Base-by-base conservation (phyloP, 1,140 invertebrate genomes). In the Neodiprion lecontei region DNA sequence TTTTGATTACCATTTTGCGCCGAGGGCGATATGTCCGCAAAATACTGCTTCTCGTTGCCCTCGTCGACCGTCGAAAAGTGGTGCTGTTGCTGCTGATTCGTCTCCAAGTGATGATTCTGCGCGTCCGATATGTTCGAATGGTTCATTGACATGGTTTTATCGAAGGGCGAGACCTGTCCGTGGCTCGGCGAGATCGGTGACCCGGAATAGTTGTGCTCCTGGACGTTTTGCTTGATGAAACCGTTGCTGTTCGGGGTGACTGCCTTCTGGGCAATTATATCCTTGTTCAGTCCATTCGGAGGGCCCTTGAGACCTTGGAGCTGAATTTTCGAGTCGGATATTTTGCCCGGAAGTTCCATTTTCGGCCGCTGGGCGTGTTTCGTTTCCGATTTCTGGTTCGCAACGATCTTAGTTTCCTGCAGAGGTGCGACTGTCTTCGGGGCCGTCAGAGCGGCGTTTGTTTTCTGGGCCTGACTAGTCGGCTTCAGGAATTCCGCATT, bases 321-420 rank as follows among this genome's bases (percentile, higher is more conserved):
- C 11, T 84, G 76, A 28, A 81, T 74, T 75, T 82, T 86, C 7
- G 80, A 10, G 69, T 87, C 86, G 10, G 79, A n/a, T 73, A 85
- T 81, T 50, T 86, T 86, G 8, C 79, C 81, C 7, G 84, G 82
- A 49, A 87, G 76, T 48, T 87, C 86, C 79, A 82, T 84, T 72
- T 85, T 87, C n/a, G 80, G 77, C 75, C 84, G 81, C 17, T 81
- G 79, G 67, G 80, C 76, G 17, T 75, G 73, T 69, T 83, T 84
- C 7, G 40, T 47, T 1, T 86, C 84, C 69, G 76, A 80, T 49
- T 76, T 84, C 1, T 66, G 21, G 73, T 61, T 78, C 9, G 74
- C 40, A 1, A 78, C 74, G 28, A 69, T 80, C 71, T 82, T 85
- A 1, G 70, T 72, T 11, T 84, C 84, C 21, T 80, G 83, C 28